These are phyloP conservation scores for Distichodus sexfasciatus DNA, from an alignment of 2,797 vertebrate genomes.

Conservation along the genomic window DNA sequence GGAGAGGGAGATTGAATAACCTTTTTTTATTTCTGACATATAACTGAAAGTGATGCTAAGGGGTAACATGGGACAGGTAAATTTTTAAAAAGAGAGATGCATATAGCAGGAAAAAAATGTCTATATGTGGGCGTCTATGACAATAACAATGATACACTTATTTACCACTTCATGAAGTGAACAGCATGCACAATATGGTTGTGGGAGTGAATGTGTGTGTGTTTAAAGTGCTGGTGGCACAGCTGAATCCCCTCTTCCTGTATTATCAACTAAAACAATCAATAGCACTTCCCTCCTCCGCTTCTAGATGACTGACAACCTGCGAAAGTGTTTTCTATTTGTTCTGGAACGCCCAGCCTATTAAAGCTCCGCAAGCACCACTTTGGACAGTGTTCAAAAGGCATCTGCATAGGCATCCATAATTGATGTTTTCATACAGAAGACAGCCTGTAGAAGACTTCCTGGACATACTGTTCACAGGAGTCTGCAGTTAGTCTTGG, in stretches of 20 bases:
- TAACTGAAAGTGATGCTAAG: constrained; percentile 2
- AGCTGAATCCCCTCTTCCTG: neutral
- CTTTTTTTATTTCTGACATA: constrained; percentile 11
- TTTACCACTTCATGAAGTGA: neutral
- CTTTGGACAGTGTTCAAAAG: constrained; percentile 8
- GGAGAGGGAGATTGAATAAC: neutral
- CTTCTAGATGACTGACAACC: constrained; percentile 3
- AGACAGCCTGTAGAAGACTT: neutral
- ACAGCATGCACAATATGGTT: neutral
- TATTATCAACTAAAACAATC: constrained; percentile 16
- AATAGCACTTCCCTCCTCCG: neutral
- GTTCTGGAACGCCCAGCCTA: neutral
- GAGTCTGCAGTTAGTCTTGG: neutral
- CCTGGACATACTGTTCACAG: neutral
- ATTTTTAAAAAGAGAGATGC: neutral
- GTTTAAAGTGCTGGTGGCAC: neutral
- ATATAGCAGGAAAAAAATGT: neutral
- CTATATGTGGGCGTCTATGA: neutral
- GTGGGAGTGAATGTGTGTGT: neutral
- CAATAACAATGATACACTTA: neutral
- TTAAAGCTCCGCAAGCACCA: neutral
- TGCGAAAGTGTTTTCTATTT: neutral
- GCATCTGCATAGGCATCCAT: neutral
- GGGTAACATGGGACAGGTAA: neutral
- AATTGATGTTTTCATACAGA: constrained; percentile 7